phyloP scores from a whole-genome alignment of 2,888 invertebrate genomes.

The Odontothrips loti region DNA sequence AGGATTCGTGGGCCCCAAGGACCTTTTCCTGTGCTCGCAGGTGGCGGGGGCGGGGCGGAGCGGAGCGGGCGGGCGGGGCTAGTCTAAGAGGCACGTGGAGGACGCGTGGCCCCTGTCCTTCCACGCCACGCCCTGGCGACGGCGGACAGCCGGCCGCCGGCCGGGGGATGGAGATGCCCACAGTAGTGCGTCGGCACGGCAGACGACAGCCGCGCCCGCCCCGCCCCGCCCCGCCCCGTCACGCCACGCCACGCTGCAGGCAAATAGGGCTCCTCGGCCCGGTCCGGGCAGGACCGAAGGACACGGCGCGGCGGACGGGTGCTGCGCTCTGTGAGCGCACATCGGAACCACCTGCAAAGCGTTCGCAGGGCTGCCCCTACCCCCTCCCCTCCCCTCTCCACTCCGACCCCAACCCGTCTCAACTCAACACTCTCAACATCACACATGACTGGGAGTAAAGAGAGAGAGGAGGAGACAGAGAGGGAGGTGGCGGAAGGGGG shows the following conservation, averaged over 20 bases:
- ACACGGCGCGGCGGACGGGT: background rate
- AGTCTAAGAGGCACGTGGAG: background rate
- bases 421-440: background rate
- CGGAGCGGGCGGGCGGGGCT: background rate
- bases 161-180: background rate
- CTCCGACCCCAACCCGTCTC: background rate
- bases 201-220: background rate
- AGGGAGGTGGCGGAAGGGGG: no score
- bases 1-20: background rate
- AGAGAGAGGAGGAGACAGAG: no score
- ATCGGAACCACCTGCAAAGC: background rate
- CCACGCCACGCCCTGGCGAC: background rate
- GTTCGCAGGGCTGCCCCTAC: background rate
- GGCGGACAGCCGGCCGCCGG: background rate
- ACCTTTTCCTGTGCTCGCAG: background rate
- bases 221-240: background rate
- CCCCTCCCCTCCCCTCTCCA: background rate
- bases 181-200: background rate
- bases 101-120: background rate
- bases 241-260: background rate
- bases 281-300: no score
- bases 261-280: no score
- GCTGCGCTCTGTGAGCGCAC: constrained; percentile 14
- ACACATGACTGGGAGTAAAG: no score
- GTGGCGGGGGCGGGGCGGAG: background rate